These are phyloP conservation scores for Fulmarus glacialis DNA, from an alignment of 2,113 vertebrate species.

Conservation along the genomic window DNA sequence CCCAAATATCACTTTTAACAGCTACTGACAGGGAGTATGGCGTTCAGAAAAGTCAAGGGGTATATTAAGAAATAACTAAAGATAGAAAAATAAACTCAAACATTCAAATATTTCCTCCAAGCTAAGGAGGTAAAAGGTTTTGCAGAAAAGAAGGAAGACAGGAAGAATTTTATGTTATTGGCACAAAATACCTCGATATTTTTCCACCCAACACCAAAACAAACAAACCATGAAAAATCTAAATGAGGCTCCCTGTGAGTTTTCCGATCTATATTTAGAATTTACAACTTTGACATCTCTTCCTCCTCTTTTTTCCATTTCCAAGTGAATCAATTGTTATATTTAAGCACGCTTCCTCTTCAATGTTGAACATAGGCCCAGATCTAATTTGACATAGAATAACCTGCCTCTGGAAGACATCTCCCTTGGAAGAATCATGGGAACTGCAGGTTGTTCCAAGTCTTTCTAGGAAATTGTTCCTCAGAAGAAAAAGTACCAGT, in stretches of 20 bases:
- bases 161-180: background rate
- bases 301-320: background rate
- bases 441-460: slow-evolving; percentile 24
- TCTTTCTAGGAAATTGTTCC: slow-evolving; percentile 31
- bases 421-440: background rate
- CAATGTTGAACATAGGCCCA: background rate
- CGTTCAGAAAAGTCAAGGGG: background rate
- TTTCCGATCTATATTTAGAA: background rate
- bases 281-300: slow-evolving; percentile 21
- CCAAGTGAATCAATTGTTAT: slow-evolving; percentile 8
- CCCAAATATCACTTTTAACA: background rate
- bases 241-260: background rate
- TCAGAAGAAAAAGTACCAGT: background rate
- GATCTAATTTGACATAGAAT: background rate
- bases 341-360: slow-evolving; percentile 35
- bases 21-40: background rate
- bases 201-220: background rate
- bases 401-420: background rate
- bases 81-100: background rate
- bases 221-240: slow-evolving; percentile 11
- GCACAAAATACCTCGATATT: background rate
- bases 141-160: background rate
- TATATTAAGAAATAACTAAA: background rate
- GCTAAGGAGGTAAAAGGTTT: background rate
- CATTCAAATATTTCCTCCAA: background rate